These are phyloP conservation scores for Acanthosepion pharaonis DNA, from an alignment of 2,888 invertebrate genomes.

Conservation along the genomic window DNA sequence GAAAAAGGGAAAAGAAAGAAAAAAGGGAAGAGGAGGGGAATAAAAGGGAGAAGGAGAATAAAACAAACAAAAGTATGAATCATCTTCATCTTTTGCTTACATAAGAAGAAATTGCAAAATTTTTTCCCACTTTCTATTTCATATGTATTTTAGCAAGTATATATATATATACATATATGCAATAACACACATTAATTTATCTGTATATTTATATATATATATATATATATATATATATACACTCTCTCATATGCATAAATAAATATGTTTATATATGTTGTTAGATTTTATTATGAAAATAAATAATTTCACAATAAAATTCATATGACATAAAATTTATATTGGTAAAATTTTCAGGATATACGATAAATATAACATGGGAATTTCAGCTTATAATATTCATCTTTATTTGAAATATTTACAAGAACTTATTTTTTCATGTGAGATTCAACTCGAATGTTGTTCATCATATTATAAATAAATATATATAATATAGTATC, in stretches of 20 bases:
- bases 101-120: not conserved
- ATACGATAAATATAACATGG: too few relatives aligned
- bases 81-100: not conserved
- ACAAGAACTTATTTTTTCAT: too few relatives aligned
- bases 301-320: not conserved
- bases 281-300: too few relatives aligned
- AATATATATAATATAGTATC: too few relatives aligned
- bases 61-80: not conserved
- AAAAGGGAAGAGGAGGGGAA: not conserved
- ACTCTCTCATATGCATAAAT: too few relatives aligned
- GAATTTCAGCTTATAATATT: too few relatives aligned
- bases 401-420: too few relatives aligned
- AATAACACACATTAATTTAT: not conserved
- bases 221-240: not conserved
- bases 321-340: too few relatives aligned
- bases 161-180: not conserved
- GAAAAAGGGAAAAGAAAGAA: not conserved
- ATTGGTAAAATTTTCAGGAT: too few relatives aligned
- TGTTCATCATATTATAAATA: too few relatives aligned
- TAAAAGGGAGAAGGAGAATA: not conserved
- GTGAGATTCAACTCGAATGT: too few relatives aligned
- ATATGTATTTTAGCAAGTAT: not conserved
- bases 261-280: not conserved
- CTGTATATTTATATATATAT: not conserved
- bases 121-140: not conserved